A percentile compares a stretch with the other conserved stretches of the same genome.
These are phyloP conservation scores for Melanerpes formicivorus DNA, from an alignment of 2,113 vertebrate genomes.

Conservation along the genomic window DNA sequence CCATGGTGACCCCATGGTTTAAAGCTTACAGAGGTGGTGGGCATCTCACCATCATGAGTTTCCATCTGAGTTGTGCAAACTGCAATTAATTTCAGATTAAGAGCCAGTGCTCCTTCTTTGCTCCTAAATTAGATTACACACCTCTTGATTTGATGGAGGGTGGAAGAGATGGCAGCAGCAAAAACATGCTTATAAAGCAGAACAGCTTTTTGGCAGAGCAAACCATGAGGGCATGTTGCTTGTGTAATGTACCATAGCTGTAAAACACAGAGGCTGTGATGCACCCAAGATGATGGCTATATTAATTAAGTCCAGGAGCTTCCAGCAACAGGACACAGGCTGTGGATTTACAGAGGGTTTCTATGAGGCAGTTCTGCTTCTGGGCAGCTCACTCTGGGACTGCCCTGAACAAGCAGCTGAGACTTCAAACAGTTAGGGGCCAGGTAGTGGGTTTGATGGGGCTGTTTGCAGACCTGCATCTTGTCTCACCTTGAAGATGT, in stretches of 20 bases:
- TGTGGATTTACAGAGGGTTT: background rate
- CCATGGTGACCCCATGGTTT: background rate
- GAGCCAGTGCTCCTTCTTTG: background rate
- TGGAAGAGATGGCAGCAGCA: background rate
- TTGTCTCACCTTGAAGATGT: background rate
- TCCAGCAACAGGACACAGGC: no score
- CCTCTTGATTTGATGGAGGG: background rate
- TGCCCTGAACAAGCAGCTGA: background rate
- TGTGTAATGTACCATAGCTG: background rate
- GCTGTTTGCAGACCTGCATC: background rate
- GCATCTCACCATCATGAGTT: background rate
- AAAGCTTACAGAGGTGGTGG: background rate
- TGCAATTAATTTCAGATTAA: background rate
- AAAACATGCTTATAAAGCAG: background rate
- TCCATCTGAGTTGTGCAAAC: background rate
- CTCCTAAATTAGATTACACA: background rate
- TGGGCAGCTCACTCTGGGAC: background rate
- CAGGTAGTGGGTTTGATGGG: background rate
- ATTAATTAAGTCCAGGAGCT: background rate
- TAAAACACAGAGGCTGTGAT: background rate
- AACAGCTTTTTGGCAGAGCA: background rate
- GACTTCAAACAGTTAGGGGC: background rate
- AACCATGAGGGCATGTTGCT: background rate
- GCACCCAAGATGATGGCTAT: background rate
- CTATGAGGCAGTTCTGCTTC: background rate